Evolutionary conservation across 2,888 invertebrate genomes (phyloP).

Genomic region (Pemphredon lugubris): DNA sequence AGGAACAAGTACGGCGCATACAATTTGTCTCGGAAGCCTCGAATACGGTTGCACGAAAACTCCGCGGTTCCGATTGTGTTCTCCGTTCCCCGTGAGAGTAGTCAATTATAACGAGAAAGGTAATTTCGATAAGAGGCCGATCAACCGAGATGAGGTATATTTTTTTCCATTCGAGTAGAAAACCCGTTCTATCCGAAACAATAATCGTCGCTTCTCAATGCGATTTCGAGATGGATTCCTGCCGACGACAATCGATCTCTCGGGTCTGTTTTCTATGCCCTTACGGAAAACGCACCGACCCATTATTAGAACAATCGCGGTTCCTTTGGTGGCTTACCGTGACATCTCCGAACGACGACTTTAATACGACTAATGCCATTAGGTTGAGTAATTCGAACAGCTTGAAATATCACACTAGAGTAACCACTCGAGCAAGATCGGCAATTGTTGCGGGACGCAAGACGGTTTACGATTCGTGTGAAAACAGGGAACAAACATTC

Average conservation of each 20-base stretch:
- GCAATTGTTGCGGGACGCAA: conserved; percentile 25
- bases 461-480: conserved; percentile 3
- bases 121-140: too few relatives aligned
- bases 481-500: conserved; percentile 27
- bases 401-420: conserved; percentile 10
- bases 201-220: too few relatives aligned
- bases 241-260: too few relatives aligned
- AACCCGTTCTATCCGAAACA: too few relatives aligned
- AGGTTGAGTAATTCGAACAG: conserved; percentile 47
- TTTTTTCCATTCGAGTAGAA: too few relatives aligned
- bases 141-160: too few relatives aligned
- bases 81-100: neutral
- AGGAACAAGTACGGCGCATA: neutral
- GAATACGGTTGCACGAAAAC: neutral
- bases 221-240: too few relatives aligned
- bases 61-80: neutral
- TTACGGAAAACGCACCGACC: neutral
- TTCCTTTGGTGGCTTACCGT: neutral
- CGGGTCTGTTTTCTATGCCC: too few relatives aligned
- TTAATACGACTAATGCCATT: conserved; percentile 26
- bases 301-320: neutral
- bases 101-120: neutral
- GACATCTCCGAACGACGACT: conserved; percentile 8
- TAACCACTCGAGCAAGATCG: conserved; percentile 33
- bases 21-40: conserved; percentile 1